phyloP scores from a whole-genome alignment of 2,797 vertebrate genomes.

The Dendrocincla fuliginosa region DNA sequence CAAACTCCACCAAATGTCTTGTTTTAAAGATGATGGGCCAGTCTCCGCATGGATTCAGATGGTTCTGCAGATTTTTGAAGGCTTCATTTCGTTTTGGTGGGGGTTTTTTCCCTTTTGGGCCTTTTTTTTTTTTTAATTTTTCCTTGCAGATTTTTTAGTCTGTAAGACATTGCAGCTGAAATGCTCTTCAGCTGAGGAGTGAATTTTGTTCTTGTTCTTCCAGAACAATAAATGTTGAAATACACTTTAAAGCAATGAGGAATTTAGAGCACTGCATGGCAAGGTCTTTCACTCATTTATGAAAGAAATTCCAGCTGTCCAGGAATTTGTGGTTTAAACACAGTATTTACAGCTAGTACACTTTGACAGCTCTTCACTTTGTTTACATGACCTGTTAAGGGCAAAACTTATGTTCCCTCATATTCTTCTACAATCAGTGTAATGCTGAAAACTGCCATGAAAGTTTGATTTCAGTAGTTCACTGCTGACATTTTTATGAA shows the following conservation, averaged over 20 bases:
- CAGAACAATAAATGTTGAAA: not conserved
- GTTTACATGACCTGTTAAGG: not conserved
- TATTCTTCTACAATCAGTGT: not conserved
- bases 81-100: not conserved
- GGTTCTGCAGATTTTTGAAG: not conserved
- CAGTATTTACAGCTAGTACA: not conserved
- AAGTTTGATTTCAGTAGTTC: not conserved
- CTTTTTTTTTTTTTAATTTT: not conserved
- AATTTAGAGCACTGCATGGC: not conserved
- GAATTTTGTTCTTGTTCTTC: not conserved
- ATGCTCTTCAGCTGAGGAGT: not conserved
- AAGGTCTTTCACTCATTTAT: not conserved
- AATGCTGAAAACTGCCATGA: not conserved
- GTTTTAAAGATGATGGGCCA: not conserved
- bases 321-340: not conserved
- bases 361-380: not conserved
- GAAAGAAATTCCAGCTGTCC: not conserved
- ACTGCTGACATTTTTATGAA: not conserved
- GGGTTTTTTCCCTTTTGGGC: not conserved
- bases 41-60: not conserved
- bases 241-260: not conserved
- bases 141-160: not conserved
- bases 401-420: not conserved
- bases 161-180: not conserved
- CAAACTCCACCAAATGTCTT: constrained; percentile 50